Percentiles rank a stretch among this genome's conserved stretches.
phyloP scores from a whole-genome alignment of 2,888 invertebrate species.

The Eurois occulta region DNA sequence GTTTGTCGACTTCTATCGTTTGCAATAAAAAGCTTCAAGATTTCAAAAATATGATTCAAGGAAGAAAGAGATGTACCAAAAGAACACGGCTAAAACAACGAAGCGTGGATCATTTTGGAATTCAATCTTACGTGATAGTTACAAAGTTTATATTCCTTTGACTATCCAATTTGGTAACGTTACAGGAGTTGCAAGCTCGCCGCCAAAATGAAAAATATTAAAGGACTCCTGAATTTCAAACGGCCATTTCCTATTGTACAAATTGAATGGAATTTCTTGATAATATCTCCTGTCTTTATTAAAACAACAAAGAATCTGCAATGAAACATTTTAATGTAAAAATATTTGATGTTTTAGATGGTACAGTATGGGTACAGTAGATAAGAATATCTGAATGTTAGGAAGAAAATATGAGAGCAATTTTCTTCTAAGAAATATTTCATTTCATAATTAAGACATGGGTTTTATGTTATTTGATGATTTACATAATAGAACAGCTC shows the following conservation, averaged over 20 bases:
- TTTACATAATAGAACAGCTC: neutral
- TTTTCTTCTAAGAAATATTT: conserved; percentile 8
- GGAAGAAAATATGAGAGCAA: neutral
- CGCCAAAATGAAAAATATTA: conserved; percentile 64
- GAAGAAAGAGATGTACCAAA: conserved; percentile 29
- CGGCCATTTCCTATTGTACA: conserved; percentile 60
- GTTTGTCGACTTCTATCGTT: conserved; percentile 60
- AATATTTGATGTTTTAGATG: conserved; percentile 41
- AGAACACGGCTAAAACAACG: conserved; percentile 40
- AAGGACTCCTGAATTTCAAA: conserved; percentile 60
- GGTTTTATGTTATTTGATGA: too few relatives aligned
- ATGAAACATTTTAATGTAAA: conserved; percentile 52
- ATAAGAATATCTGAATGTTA: conserved; percentile 12
- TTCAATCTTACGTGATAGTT: conserved; percentile 7
- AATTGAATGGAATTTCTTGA: conserved; percentile 67
- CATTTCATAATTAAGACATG: neutral
- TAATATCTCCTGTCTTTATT: conserved; percentile 60
- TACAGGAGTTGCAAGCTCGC: conserved; percentile 43
- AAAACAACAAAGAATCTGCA: conserved; percentile 60
- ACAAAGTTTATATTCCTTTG: conserved; percentile 50
- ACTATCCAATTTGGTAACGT: conserved; percentile 16
- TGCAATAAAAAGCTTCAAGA: conserved; percentile 63
- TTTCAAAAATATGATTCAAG: conserved; percentile 62
- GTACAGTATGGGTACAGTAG: neutral
- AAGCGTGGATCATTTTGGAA: conserved; percentile 14